Evolutionary conservation across 1,140 invertebrate genomes (phyloP), one percentile per base, ranked within the genome.

Genomic region (Drosophila takahashii): DNA sequence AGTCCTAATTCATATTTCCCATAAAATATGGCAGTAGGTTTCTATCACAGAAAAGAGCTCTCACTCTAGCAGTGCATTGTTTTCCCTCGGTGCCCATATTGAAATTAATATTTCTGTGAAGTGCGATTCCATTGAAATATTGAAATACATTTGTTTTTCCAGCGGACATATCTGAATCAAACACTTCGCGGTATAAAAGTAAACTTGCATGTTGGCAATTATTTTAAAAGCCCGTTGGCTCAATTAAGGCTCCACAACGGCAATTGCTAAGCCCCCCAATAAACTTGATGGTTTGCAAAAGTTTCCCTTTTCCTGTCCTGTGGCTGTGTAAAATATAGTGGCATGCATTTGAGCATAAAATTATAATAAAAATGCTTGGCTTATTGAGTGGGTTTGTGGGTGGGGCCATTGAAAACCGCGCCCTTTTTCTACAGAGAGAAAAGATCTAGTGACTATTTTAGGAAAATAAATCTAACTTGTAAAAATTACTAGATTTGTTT

Each of bases 311-410:
- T 13, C 15, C 51, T 11, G 34, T 39, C 34, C 34, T 26, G 36
- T 13, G 32, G 16, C 6, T 50, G 48, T 45, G 72, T 37, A 69
- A 67, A 79, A 72, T 76, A 77, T 70, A 77, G 77, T 66, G 61
- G 48, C 64, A 50, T 62, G 52, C 78, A 79, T 83, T 87, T 83
- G 50, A 87, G 72, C 83, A 87, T 87, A 79, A 70, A 87, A 87
- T 79, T 89, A 84, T 79, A 84, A 84, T 87, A 89, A 79, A 87
- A 87, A 87, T 71, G 48, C 60, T 65, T 65, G 61, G 67, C 61
- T 81, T 83, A 77, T 77, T 85, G 50, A 34, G 58, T 27, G 56
- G 29, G 65, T 16, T 13, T 73, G 54, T 34, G 42, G 27, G 45
- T 26, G 51, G 47, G 16, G 22, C 16, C 22, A 48, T 52, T 41